Evolutionary conservation across 2,113 vertebrate genomes (phyloP), one percentile per base, ranked within the genome.

Genomic region (Onychostruthus taczanowskii): DNA sequence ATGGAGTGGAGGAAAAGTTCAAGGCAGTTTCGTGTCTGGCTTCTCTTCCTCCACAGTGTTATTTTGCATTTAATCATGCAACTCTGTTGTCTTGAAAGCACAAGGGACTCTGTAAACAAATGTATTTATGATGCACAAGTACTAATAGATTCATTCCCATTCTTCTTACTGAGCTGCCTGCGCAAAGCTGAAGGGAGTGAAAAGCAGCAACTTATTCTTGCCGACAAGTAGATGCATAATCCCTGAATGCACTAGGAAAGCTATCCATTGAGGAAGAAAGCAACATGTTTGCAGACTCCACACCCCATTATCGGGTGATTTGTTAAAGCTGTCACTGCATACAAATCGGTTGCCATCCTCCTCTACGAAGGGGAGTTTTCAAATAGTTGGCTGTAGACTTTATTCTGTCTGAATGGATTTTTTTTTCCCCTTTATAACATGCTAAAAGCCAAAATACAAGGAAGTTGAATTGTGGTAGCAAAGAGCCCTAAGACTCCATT

Each of bases 251-350:
- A 26, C 58, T 47, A 53, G 82, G 55, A 91, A 93, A 90, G 18
- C 50, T 63, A 44, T 35, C 67, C 72, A 58, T 28, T 80, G 90
- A 93, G 63, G 72, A 77, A 69, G 50, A 87, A 87, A 83, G 55
- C 44, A 94, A 82, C 55, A 20, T 66, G 53, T 93, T 95, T 94
- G 75, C 67, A 93, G 63, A 76, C 78, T 94, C 53, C 58, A 85
- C 78, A 74, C 53, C 31, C 81, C 92, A 78, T 95, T 89, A 84
- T 73, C 82, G 56, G 84, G 87, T 76, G 89, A 97, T 93, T 89
- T 95, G 84, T 94, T 87, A 95, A 94, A 90, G 37, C 84, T 85
- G 78, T 84, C 89, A 76, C 63, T 84, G 80, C 69, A 70, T 83
- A 83, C 53, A 91, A 83, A 87, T 68, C 74, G 85, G 31, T 91